A percentile compares a stretch with the other conserved stretches of the same genome.
These are phyloP conservation scores for Emmelina monodactyla DNA, from an alignment of 2,888 invertebrate genomes.

Conservation along the genomic window DNA sequence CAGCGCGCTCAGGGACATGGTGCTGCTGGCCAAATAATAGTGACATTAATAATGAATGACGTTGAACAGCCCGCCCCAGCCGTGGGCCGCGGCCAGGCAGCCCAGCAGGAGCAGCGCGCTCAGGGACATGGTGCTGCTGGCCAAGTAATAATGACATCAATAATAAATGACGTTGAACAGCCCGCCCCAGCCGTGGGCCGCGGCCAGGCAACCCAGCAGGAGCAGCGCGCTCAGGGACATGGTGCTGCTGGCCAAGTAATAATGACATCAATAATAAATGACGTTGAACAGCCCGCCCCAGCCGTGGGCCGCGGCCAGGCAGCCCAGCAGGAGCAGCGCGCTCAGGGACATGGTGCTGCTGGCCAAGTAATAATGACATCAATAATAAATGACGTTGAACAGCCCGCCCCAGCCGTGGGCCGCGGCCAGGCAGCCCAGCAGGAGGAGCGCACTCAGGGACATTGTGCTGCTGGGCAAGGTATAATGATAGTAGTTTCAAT, in stretches of 20 bases:
- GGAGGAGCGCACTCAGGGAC: slow-evolving; percentile 34
- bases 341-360: slow-evolving; percentile 39
- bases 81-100: slow-evolving; percentile 47
- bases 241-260: slow-evolving; percentile 33
- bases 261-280: too few relatives aligned
- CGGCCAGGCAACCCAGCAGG: slow-evolving; percentile 34
- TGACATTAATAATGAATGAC: too few relatives aligned
- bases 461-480: slow-evolving; percentile 39
- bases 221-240: slow-evolving; percentile 40
- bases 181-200: slow-evolving; percentile 77
- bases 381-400: too few relatives aligned
- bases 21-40: too few relatives aligned
- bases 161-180: too few relatives aligned
- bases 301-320: slow-evolving; percentile 54
- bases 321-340: slow-evolving; percentile 37
- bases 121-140: slow-evolving; percentile 37
- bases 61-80: slow-evolving; percentile 86
- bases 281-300: slow-evolving; percentile 88
- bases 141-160: too few relatives aligned
- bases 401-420: slow-evolving; percentile 79
- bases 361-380: too few relatives aligned
- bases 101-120: slow-evolving; percentile 39
- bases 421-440: slow-evolving; percentile 35
- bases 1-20: slow-evolving; percentile 37
- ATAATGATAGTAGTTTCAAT: too few relatives aligned